Conservation (phyloP, 2,888 invertebrate genomes). For the Xestia sexstrigata region DNA sequence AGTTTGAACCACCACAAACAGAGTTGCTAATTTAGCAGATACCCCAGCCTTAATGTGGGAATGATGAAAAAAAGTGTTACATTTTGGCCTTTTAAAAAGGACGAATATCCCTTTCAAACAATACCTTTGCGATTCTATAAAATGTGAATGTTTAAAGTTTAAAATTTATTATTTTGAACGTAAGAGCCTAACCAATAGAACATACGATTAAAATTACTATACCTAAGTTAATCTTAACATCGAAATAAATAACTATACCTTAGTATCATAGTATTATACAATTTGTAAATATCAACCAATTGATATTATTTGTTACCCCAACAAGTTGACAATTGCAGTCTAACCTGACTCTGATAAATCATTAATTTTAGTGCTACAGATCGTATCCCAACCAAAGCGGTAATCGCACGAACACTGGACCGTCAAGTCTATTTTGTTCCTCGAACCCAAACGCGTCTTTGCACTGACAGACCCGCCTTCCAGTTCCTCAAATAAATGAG, state of each 20-base stretch:
- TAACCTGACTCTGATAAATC: background rate
- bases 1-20: no score
- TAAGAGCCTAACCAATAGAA: slow-evolving; percentile 1
- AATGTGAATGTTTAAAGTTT: background rate
- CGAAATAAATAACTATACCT: slow-evolving; percentile 31
- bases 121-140: background rate
- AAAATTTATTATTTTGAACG: background rate
- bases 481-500: background rate
- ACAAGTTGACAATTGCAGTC: background rate
- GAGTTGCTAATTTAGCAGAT: no score
- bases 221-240: slow-evolving; percentile 33
- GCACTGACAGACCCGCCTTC: background rate
- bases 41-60: no score
- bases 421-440: background rate
- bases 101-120: background rate
- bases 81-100: background rate
- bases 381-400: background rate
- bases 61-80: background rate
- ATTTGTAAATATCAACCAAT: slow-evolving; percentile 13
- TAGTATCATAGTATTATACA: background rate
- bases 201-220: background rate
- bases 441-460: background rate
- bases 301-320: background rate
- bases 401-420: background rate
- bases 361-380: background rate